These are phyloP conservation scores for Palloptera scutellata DNA, from an alignment of 2,888 invertebrate genomes.

Conservation along the genomic window DNA sequence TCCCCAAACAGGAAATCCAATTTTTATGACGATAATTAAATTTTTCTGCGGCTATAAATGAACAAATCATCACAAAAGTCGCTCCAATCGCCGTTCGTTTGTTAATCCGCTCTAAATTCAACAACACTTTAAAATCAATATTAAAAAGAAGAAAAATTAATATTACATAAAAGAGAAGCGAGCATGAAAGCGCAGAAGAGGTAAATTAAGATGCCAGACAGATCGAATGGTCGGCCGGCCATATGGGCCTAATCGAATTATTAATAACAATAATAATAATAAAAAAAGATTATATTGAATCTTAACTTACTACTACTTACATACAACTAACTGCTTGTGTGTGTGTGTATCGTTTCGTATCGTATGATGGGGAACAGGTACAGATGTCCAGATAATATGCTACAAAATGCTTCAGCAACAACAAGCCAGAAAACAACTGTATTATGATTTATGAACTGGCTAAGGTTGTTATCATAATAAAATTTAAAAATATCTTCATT, in stretches of 20 bases:
- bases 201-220: conserved; percentile 8
- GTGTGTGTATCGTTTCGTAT: background rate
- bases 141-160: conserved; percentile 27
- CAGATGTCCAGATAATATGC: conserved; percentile 6
- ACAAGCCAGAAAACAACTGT: conserved; percentile 41
- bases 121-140: conserved; percentile 40
- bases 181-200: conserved; percentile 23
- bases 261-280: conserved; percentile 40
- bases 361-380: background rate
- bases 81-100: conserved; percentile 3
- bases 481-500: conserved; percentile 41
- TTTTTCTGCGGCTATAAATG: conserved; percentile 25
- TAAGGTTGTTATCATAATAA: conserved; percentile 41
- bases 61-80: conserved; percentile 22
- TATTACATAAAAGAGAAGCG: conserved; percentile 13
- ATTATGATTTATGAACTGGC: conserved; percentile 42
- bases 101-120: conserved; percentile 37
- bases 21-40: conserved; percentile 44
- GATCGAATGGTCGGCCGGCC: conserved; percentile 19
- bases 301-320: background rate
- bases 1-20: conserved; percentile 40
- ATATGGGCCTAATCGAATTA: conserved; percentile 45
- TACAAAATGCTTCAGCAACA: conserved; percentile 19
- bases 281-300: conserved; percentile 24
- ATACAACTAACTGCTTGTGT: background rate